Evolutionary conservation across 2,113 vertebrate species (phyloP).

Genomic region (Triplophysa dalaica): DNA sequence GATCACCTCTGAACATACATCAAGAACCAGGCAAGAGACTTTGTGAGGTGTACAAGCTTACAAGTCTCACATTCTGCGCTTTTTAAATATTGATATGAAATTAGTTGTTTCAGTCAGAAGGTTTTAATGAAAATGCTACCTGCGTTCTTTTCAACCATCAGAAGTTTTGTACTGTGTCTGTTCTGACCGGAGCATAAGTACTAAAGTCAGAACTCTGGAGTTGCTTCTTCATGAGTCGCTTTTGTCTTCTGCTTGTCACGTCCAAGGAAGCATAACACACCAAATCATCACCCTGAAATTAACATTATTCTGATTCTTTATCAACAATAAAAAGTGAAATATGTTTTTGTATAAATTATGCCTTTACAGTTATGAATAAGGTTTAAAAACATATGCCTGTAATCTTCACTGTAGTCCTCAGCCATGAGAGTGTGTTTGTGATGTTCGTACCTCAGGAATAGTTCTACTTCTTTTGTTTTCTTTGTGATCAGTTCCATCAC

Average conservation of each 20-base stretch:
- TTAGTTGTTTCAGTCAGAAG: no score
- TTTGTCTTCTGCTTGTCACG: neutral
- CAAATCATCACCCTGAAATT: slow-evolving; percentile 2
- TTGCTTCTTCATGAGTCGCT: neutral
- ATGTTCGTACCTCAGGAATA: neutral
- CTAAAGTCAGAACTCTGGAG: slow-evolving; percentile 19
- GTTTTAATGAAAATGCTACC: neutral
- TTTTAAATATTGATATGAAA: no score
- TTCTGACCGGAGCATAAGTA: slow-evolving; percentile 25
- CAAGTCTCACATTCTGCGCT: no score
- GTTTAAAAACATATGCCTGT: no score
- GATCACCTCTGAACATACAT: no score
- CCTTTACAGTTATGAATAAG: no score
- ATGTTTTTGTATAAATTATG: no score
- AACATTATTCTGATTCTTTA: neutral
- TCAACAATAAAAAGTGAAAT: no score
- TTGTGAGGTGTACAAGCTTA: no score
- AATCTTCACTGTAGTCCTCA: no score
- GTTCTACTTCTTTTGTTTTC: neutral
- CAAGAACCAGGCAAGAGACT: no score
- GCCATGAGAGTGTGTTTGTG: neutral
- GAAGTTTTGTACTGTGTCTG: neutral
- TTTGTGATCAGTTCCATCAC: neutral
- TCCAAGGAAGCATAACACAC: slow-evolving; percentile 25
- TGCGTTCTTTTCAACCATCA: neutral